phyloP scores from a whole-genome alignment of 2,113 vertebrate genomes.

The Salminus brasiliensis region DNA sequence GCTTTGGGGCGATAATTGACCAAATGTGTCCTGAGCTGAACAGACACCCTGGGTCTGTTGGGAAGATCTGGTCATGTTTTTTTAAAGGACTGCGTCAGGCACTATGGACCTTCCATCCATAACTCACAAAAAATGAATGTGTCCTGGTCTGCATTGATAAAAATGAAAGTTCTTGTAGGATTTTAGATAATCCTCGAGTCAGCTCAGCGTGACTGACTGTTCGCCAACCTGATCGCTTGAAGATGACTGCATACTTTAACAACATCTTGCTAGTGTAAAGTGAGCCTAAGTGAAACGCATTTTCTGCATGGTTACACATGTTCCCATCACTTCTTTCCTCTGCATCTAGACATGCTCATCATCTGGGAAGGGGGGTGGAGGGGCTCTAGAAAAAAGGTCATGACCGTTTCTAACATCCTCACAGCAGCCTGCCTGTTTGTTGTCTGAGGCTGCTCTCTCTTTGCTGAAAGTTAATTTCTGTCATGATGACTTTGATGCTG shows the following conservation, averaged over 20 bases:
- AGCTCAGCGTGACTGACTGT: too few relatives aligned
- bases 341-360: neutral
- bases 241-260: neutral
- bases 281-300: neutral
- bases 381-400: neutral
- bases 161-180: neutral
- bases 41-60: neutral
- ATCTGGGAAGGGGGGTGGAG: neutral
- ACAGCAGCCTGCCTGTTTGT: neutral
- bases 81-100: neutral
- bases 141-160: neutral
- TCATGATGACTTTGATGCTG: constrained; percentile 9
- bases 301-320: neutral
- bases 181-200: neutral
- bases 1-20: neutral
- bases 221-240: neutral
- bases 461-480: constrained; percentile 21
- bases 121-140: neutral
- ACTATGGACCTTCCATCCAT: neutral
- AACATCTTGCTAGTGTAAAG: neutral
- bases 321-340: neutral
- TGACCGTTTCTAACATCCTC: neutral
- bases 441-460: neutral
- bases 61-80: neutral
- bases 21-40: constrained; percentile 3